Base-by-base conservation (phyloP, 2,797 vertebrate genomes). In the Naso thynnoides region DNA sequence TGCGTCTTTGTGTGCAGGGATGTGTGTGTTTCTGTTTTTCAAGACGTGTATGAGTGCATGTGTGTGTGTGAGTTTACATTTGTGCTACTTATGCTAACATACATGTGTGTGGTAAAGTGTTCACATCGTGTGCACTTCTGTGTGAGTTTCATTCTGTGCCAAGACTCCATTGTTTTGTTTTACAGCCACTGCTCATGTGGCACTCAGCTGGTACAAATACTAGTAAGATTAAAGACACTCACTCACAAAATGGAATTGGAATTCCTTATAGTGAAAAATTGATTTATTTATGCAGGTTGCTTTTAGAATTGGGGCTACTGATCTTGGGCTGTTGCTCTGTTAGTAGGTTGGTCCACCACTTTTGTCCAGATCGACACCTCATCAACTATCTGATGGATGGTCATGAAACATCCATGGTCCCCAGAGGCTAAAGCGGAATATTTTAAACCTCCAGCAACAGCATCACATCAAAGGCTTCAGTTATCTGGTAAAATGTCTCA, bases 151-250 rank as follows among this genome's bases (percentile, higher is more conserved):
- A 10, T 44, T 80, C 24, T 31, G 31, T 69, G 73, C 76, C 68
- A 76, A 62, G 9, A 18, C 44, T 61, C 59, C 27, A 21, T 18
- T 52, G 29, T 60, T 67, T 79, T 70, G 42, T 71, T 83, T 69
- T 23, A 2, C 19, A 80, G n/a, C 31, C 24, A 2, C 21, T 27
- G 55, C 23, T 44, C 19, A 66, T 39, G 45, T 15, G 55, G 50
- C 58, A 23, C 39, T 76, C 44, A 63, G 72, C 26, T 38, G 21
- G 10, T 15, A 21, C 19, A 58, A 38, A 41, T 8, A 18, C 19
- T 18, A 24, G 41, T 6, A 39, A 15, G 9, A 44, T 55, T 26
- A 41, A 55, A 64, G 24, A 60, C 21, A 10, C 47, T 27, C 1
- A 4, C 44, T 50, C 53, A 36, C 27, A 29, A 31, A 24, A 8